Evolutionary conservation across 2,888 invertebrate species (phyloP).

Genomic region (Parascotia fuliginaria): DNA sequence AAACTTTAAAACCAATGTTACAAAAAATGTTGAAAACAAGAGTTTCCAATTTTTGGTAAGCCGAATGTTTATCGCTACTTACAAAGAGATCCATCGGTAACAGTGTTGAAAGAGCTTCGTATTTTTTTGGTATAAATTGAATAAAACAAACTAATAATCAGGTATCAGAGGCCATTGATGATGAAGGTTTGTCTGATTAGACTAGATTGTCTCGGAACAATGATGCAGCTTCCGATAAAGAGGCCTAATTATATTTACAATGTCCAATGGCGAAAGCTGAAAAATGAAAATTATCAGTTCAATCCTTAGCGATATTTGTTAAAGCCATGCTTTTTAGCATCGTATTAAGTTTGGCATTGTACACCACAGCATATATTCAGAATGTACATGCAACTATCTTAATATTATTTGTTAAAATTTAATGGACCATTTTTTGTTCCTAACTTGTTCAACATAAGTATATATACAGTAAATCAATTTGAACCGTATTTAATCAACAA

Average conservation of each 20-base stretch:
- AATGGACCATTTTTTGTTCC: conserved; percentile 83
- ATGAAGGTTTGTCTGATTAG: conserved; percentile 49
- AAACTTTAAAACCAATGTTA: conserved; percentile 72
- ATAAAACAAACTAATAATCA: conserved; percentile 74
- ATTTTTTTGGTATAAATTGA: conserved; percentile 84
- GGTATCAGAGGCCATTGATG: conserved; percentile 66
- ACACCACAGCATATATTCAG: conserved; percentile 66
- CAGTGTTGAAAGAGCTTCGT: conserved; percentile 80
- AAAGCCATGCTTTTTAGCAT: conserved; percentile 74
- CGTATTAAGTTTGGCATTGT: conserved; percentile 74
- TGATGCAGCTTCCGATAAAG: conserved; percentile 49
- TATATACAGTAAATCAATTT: conserved; percentile 68
- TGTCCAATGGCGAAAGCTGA: conserved; percentile 65
- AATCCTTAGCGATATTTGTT: conserved; percentile 65
- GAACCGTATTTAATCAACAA: conserved; percentile 42
- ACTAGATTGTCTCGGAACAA: conserved; percentile 77
- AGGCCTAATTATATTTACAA: conserved; percentile 77
- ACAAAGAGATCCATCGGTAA: conserved; percentile 85
- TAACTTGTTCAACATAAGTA: conserved; percentile 71
- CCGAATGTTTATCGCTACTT: conserved; percentile 68
- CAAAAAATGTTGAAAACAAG: conserved; percentile 64
- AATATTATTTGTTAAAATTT: conserved; percentile 74
- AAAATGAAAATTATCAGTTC: conserved; percentile 65
- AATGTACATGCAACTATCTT: conserved; percentile 71
- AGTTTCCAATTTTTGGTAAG: conserved; percentile 75